phyloP scores from a whole-genome alignment of 2,797 vertebrate genomes.

The Sylvilagus floridanus region DNA sequence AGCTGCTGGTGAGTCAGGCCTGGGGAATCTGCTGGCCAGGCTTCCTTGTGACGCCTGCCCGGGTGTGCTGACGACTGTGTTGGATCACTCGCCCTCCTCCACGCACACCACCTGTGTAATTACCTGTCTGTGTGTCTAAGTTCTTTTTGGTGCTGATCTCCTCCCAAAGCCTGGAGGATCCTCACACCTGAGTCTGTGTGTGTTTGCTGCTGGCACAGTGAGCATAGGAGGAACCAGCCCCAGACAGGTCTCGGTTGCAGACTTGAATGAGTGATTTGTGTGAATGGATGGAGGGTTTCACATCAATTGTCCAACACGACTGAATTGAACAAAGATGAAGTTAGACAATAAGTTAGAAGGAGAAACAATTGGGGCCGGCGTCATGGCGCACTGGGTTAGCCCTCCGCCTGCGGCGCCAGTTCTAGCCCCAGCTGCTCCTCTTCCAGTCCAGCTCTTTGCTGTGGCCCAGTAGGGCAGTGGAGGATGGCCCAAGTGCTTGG shows the following conservation, averaged over 20 bases:
- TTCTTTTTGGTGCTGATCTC: not conserved
- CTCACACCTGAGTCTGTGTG: not conserved
- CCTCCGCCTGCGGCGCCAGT: too few relatives aligned
- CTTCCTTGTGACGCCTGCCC: not conserved
- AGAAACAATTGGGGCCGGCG: not conserved
- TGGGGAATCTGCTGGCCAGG: not conserved
- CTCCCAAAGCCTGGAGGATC: not conserved
- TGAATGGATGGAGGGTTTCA: not conserved
- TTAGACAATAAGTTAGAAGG: not conserved
- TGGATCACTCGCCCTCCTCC: not conserved
- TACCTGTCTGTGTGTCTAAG: not conserved
- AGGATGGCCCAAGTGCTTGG: too few relatives aligned
- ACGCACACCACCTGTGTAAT: not conserved
- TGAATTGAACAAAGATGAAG: not conserved
- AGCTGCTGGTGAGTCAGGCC: not conserved
- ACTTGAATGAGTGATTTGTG: not conserved
- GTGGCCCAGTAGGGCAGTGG: too few relatives aligned
- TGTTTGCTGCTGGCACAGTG: not conserved
- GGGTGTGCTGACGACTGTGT: not conserved
- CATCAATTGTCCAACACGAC: not conserved
- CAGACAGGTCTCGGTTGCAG: not conserved
- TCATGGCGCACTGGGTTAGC: too few relatives aligned
- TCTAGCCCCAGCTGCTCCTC: too few relatives aligned
- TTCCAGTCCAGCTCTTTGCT: too few relatives aligned
- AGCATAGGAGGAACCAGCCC: not conserved